These are phyloP conservation scores for Harpagifer antarcticus DNA, from an alignment of 2,797 vertebrate species.

Conservation along the genomic window DNA sequence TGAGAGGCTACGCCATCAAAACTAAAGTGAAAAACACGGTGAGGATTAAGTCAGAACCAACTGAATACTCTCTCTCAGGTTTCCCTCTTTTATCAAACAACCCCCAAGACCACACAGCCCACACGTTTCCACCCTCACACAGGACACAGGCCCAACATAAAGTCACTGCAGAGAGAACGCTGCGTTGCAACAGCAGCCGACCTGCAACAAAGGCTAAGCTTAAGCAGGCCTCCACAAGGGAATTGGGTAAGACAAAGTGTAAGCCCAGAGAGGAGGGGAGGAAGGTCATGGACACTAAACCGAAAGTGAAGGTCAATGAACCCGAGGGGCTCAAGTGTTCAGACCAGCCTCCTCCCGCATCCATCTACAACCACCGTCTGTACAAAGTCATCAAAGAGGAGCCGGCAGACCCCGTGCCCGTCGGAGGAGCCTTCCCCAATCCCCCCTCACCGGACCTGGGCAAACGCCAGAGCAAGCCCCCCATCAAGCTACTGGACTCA, in stretches of 20 bases:
- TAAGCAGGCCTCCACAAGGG: constrained; percentile 38
- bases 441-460: constrained; percentile 82
- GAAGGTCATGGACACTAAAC: constrained; percentile 37
- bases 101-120: neutral
- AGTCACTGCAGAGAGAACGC: constrained; percentile 33
- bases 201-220: constrained; percentile 60
- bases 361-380: constrained; percentile 80
- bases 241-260: constrained; percentile 34
- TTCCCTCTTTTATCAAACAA: constrained; percentile 39
- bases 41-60: constrained; percentile 81
- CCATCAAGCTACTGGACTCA: constrained; percentile 87
- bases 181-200: constrained; percentile 76
- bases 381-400: constrained; percentile 88
- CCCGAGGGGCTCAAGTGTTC: constrained; percentile 50
- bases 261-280: constrained; percentile 55
- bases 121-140: constrained; percentile 28
- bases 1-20: constrained; percentile 38
- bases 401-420: constrained; percentile 83
- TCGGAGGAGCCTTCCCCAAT: constrained; percentile 70
- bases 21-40: constrained; percentile 54
- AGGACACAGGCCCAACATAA: constrained; percentile 40
- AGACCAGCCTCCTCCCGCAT: constrained; percentile 51
- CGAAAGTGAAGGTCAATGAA: constrained; percentile 42
- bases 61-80: constrained; percentile 74
- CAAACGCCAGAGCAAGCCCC: constrained; percentile 88